Base-by-base conservation (phyloP, 2,888 invertebrate species). In the Cheilosia vernalis region DNA sequence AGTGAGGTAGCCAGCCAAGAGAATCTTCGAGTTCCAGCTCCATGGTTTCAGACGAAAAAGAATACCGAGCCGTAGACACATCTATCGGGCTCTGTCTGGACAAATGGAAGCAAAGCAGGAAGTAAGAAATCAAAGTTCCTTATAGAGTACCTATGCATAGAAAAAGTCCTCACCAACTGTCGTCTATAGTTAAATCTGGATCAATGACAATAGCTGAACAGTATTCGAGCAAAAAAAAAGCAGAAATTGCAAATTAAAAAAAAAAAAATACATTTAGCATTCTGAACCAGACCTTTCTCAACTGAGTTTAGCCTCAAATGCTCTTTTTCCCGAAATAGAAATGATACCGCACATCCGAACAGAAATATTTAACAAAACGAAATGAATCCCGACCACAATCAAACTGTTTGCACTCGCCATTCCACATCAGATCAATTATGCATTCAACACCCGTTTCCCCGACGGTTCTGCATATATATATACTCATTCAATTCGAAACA, bases 371-470 rank as follows among this genome's bases (percentile, higher is more conserved):
- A 21, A 51, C 5, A 47, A 63, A 17, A 47, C 13, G 2, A 51
- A 51, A 33, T 49, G n/a, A 64, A 61, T 30, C 47, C 6, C 17
- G 27, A 61, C 15, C 42, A 13, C 61, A 51, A 64, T 51, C n/a
- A 24, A 64, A 51, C 56, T 42, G 66, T 21, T 51, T 51, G 49
- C 70, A 73, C 66, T 61, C 73, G 58, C 42, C 13, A 24, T 33
- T 40, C 56, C 44, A 80, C 44, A 80, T 81, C 81, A 51, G 61
- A 77, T 78, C 70, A 77, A 83, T 77, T 82, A 82, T 70, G 66
- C 55, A 83, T 83, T 83, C 82, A 77, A 72, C 72, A 72, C 77
- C 66, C 77, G 72, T 82, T 73, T 56, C 55, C 51, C 63, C 24
- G 53, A 61, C 30, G 56, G 56, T 13, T 42, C 21, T 60, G 53